These are phyloP conservation scores for Pseudomugil gertrudae DNA, from an alignment of 2,797 vertebrate genomes.

Conservation along the genomic window DNA sequence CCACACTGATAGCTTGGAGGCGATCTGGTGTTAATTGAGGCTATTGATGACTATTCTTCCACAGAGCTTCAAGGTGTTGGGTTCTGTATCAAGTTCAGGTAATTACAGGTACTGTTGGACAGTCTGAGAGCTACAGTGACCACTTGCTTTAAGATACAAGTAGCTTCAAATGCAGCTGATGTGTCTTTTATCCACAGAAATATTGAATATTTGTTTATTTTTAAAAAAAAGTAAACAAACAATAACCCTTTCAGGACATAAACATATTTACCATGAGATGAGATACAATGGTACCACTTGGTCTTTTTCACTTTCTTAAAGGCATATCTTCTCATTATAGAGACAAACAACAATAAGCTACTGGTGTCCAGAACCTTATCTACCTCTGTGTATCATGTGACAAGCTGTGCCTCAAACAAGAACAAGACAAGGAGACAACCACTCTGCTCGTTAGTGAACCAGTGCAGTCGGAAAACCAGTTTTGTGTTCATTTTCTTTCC, in stretches of 20 bases:
- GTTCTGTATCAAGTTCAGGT: conserved; percentile 70
- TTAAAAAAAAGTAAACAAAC: neutral
- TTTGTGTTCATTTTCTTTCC: conserved; percentile 4
- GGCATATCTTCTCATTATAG: neutral
- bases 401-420: conserved; percentile 12
- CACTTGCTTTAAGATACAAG: conserved; percentile 1
- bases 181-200: conserved; percentile 12
- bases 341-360: conserved; percentile 27
- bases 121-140: conserved; percentile 25
- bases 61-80: conserved; percentile 56
- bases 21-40: conserved; percentile 67
- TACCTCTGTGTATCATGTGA: conserved; percentile 37
- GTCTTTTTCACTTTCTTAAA: conserved; percentile 7
- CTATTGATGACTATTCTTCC: conserved; percentile 50
- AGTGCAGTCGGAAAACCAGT: neutral
- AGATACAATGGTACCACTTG: neutral
- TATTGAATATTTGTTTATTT: neutral
- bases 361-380: conserved; percentile 30
- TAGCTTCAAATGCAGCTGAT: conserved; percentile 7
- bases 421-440: conserved; percentile 7
- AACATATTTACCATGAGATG: neutral
- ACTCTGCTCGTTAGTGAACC: conserved; percentile 20
- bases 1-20: conserved; percentile 38
- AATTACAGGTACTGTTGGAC: conserved; percentile 60
- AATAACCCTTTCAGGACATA: neutral